Conservation (phyloP, 2,113 vertebrate genomes). For the Hippocampus guttulatus region DNA sequence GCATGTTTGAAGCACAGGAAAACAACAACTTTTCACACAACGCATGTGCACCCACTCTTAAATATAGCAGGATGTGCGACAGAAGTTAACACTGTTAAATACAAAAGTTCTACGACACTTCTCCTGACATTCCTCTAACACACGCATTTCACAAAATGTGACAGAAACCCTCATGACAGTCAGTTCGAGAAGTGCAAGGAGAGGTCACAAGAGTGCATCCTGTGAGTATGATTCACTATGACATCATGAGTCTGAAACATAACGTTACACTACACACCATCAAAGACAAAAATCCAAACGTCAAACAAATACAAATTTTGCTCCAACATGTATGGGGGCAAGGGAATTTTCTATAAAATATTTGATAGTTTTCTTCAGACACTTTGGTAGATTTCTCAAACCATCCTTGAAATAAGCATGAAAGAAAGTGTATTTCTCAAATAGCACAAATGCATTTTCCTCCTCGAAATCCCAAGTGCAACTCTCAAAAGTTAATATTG, state of each 20-base stretch:
- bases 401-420: too few relatives aligned
- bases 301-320: neutral
- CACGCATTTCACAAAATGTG: conserved; percentile 8
- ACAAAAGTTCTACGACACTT: neutral
- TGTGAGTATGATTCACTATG: neutral
- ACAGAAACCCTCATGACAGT: conserved; percentile 11
- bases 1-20: too few relatives aligned
- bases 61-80: too few relatives aligned
- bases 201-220: conserved; percentile 9
- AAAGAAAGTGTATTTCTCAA: too few relatives aligned
- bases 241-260: conserved; percentile 6
- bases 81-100: too few relatives aligned
- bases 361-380: too few relatives aligned
- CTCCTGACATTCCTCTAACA: neutral
- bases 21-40: too few relatives aligned
- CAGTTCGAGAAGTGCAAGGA: neutral
- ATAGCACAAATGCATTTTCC: too few relatives aligned
- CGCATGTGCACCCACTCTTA: too few relatives aligned
- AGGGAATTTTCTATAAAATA: neutral
- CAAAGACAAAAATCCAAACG: neutral
- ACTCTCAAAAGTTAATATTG: too few relatives aligned
- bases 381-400: too few relatives aligned
- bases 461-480: too few relatives aligned
- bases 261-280: neutral
- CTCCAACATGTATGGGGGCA: neutral